A percentile compares a stretch with the other conserved stretches of the same genome.
These are phyloP conservation scores for Cephus pygmeus DNA, from an alignment of 2,888 invertebrate genomes.

Conservation along the genomic window DNA sequence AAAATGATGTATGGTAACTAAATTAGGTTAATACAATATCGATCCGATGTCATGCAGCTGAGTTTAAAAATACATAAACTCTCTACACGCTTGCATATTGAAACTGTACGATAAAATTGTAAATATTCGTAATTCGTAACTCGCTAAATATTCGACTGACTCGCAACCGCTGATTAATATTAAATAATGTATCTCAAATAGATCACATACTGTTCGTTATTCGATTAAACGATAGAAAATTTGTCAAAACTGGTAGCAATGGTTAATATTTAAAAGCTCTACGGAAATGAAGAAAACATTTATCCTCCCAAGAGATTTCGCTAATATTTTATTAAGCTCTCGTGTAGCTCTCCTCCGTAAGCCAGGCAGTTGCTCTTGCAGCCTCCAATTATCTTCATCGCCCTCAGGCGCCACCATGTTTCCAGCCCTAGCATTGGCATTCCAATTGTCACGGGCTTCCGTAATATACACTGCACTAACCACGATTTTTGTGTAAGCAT, in stretches of 20 bases:
- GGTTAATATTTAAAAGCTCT: neutral
- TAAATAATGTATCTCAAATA: neutral
- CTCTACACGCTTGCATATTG: neutral
- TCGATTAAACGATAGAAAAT: neutral
- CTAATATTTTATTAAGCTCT: neutral
- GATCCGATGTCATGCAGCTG: neutral
- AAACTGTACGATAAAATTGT: neutral
- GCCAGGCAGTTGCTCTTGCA: conserved; percentile 17
- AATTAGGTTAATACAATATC: neutral
- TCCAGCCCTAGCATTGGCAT: conserved; percentile 2
- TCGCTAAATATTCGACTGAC: neutral
- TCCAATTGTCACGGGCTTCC: conserved; percentile 25
- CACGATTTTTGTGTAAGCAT: neutral
- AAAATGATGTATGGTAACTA: neutral
- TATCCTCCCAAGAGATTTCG: neutral
- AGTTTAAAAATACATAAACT: neutral
- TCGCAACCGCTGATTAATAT: neutral
- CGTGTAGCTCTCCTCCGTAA: neutral
- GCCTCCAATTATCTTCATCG: conserved; percentile 28
- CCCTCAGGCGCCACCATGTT: conserved; percentile 21
- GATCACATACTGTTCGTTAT: neutral
- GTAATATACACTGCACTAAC: neutral
- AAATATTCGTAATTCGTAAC: neutral
- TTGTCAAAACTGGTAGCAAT: neutral
- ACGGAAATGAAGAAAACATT: neutral